These are phyloP conservation scores for Coleophora flavipennella DNA, from an alignment of 2,888 invertebrate species.

Conservation along the genomic window DNA sequence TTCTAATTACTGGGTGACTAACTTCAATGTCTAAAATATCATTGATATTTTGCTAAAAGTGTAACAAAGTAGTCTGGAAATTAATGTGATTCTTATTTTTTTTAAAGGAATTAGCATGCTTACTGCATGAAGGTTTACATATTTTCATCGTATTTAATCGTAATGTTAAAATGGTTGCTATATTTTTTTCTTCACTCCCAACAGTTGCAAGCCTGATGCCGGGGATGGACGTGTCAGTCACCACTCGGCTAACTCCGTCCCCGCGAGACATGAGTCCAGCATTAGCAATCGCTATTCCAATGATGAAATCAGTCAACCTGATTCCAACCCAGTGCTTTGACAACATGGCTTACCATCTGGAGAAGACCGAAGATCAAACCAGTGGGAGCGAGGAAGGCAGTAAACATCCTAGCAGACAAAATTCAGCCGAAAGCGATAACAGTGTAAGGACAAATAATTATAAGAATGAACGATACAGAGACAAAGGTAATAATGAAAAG, in stretches of 20 bases:
- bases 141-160: not conserved
- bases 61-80: too few relatives aligned
- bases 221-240: conserved; percentile 75
- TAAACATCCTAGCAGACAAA: conserved; percentile 44
- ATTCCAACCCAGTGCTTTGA: conserved; percentile 65
- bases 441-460: conserved; percentile 51
- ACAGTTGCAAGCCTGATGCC: conserved; percentile 69
- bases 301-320: conserved; percentile 71
- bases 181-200: conserved; percentile 13
- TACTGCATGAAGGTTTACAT: conserved; percentile 27
- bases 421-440: conserved; percentile 49
- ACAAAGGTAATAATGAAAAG: conserved; percentile 48
- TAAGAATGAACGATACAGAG: conserved; percentile 50
- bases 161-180: not conserved
- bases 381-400: conserved; percentile 29
- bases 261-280: conserved; percentile 78
- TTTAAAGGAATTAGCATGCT: conserved; percentile 21
- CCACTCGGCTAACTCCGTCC: conserved; percentile 77
- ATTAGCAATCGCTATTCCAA: conserved; percentile 73
- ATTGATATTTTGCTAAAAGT: too few relatives aligned
- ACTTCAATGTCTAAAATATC: too few relatives aligned
- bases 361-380: conserved; percentile 38
- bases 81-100: too few relatives aligned
- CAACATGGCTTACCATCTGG: conserved; percentile 61
- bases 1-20: too few relatives aligned